phyloP scores from a whole-genome alignment of 2,888 invertebrate species.

The Ommatoiulus sabulosus region DNA sequence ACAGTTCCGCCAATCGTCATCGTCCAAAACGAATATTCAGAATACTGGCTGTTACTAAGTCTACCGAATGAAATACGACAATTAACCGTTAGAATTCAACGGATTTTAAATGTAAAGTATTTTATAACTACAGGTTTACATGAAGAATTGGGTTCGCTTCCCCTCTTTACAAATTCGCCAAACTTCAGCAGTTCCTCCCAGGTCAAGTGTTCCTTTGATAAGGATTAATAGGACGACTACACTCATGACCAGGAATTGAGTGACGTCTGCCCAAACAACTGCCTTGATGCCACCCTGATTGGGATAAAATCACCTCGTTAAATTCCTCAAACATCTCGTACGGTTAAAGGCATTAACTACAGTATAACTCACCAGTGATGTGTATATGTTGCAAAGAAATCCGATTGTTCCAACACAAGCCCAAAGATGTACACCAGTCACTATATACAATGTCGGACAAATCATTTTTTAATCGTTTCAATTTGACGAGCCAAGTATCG shows the following conservation, averaged over 20 bases:
- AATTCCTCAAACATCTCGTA: neutral
- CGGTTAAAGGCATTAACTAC: neutral
- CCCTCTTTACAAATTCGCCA: slow-evolving; percentile 21
- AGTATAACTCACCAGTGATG: slow-evolving; percentile 47
- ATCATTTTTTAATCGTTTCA: too few species aligned
- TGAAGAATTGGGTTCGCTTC: slow-evolving; percentile 1
- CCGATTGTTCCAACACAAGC: slow-evolving; percentile 50
- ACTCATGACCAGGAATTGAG: slow-evolving; percentile 45
- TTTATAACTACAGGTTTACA: neutral
- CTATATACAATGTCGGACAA: too few species aligned
- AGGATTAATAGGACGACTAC: neutral
- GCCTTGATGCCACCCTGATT: slow-evolving; percentile 55
- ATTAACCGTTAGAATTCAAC: neutral
- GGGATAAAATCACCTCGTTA: too few species aligned
- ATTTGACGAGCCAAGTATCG: too few species aligned
- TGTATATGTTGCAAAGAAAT: slow-evolving; percentile 54
- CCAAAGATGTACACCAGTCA: slow-evolving; percentile 54
- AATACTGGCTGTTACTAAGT: neutral
- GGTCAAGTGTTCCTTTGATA: slow-evolving; percentile 34
- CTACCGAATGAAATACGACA: neutral
- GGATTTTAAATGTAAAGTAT: neutral
- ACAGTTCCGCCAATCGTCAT: slow-evolving; percentile 32
- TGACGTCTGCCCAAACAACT: slow-evolving; percentile 53
- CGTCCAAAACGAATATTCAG: slow-evolving; percentile 53
- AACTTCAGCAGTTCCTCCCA: slow-evolving; percentile 42